Evolutionary conservation across 53 echinoderm and acorn worm species (phyloP).

Genomic region (Paracentrotus lividus): DNA sequence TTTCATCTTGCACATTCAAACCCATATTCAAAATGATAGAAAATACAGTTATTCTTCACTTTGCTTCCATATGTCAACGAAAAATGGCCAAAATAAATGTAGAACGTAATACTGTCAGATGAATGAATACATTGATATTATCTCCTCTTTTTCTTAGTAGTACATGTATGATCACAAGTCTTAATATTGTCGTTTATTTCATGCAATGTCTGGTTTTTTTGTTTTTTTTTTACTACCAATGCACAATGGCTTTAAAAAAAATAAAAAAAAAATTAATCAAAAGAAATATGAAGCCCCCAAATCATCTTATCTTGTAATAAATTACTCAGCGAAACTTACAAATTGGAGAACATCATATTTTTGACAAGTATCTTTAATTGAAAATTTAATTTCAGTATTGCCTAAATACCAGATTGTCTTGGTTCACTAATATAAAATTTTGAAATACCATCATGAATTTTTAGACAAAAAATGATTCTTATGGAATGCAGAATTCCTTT

Average conservation of each 20-base stretch:
- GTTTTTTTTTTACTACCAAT: neutral
- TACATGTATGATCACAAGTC: neutral
- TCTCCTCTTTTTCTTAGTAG: neutral
- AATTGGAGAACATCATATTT: neutral
- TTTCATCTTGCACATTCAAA: slow-evolving; percentile 30
- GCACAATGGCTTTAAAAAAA: neutral
- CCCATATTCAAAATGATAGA: slow-evolving; percentile 47
- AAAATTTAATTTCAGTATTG: slow-evolving; percentile 18
- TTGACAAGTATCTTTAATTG: neutral
- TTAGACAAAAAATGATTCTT: neutral
- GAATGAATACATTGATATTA: slow-evolving; percentile 50
- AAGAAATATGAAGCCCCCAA: neutral
- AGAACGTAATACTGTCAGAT: slow-evolving; percentile 55
- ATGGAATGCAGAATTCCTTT: slow-evolving; percentile 68
- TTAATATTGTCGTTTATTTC: neutral
- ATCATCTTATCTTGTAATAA: neutral
- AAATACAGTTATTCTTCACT: neutral
- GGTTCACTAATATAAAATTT: neutral
- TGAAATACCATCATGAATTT: neutral
- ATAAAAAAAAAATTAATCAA: neutral
- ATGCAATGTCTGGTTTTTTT: neutral
- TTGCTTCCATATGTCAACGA: slow-evolving; percentile 9
- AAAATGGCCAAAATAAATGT: slow-evolving; percentile 46
- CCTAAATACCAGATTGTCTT: slow-evolving; percentile 18
- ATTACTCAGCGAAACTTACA: neutral